These are phyloP conservation scores for Limnodromus scolopaceus DNA, from an alignment of 2,797 vertebrate genomes.

Conservation along the genomic window DNA sequence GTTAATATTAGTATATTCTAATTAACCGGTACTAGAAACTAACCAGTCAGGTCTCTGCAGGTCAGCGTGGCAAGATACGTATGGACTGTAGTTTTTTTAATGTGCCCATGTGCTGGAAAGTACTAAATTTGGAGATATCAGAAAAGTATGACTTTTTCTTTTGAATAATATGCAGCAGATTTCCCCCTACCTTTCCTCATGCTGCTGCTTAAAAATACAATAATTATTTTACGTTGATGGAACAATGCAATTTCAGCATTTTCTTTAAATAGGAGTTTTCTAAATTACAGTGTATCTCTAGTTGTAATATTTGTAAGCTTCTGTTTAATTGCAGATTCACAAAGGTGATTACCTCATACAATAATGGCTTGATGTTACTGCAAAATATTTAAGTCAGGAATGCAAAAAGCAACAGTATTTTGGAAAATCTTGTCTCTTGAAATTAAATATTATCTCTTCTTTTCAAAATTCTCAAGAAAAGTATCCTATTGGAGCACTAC, in stretches of 20 bases:
- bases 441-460: not conserved
- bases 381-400: not conserved
- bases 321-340: not conserved
- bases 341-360: not conserved
- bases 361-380: accelerated
- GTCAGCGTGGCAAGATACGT: not conserved
- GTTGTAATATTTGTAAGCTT: not conserved
- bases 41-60: not conserved
- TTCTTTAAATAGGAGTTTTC: not conserved
- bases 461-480: not conserved
- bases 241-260: not conserved
- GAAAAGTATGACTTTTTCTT: not conserved
- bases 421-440: not conserved
- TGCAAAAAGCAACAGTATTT: not conserved
- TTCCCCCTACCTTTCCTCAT: not conserved
- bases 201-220: not conserved
- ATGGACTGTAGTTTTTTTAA: not conserved
- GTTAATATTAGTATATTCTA: not conserved
- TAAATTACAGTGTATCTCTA: not conserved
- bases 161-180: not conserved
- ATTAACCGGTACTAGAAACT: not conserved
- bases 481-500: not conserved
- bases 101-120: not conserved
- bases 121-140: not conserved
- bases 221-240: not conserved